phyloP scores from a whole-genome alignment of 30 jellyfish, hydroid and myxozoan species.

The Pseudorhiza aurosa region DNA sequence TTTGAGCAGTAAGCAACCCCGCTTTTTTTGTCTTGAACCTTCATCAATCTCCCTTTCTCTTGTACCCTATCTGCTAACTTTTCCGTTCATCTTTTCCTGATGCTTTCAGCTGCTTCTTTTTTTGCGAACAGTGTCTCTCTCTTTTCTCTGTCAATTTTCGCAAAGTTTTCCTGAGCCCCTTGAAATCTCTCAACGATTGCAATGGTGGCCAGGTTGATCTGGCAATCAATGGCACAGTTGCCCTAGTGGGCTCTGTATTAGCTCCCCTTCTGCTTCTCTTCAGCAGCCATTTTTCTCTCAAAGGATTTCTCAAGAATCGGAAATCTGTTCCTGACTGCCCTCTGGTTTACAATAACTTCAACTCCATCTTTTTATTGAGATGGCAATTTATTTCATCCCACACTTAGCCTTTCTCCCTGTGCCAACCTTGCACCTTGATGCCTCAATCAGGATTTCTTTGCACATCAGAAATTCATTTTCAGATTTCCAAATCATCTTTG shows the following conservation, averaged over 20 bases:
- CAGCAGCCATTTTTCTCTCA: background rate
- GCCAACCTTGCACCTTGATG: background rate
- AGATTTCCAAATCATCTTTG: conserved; percentile 2
- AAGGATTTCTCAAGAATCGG: background rate
- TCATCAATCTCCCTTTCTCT: background rate
- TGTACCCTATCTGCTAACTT: conserved; percentile 11
- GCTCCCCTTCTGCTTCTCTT: conserved; percentile 35
- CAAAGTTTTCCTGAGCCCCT: conserved; percentile 24
- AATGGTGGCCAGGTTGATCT: conserved; percentile 12
- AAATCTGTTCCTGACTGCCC: conserved; percentile 30
- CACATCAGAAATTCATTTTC: background rate
- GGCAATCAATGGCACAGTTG: too few relatives aligned
- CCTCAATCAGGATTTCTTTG: background rate
- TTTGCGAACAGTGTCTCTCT: background rate
- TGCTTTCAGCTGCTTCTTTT: conserved; percentile 29
- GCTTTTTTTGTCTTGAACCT: background rate
- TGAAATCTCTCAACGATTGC: background rate
- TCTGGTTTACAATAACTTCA: conserved; percentile 7
- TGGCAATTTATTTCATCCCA: conserved; percentile 4
- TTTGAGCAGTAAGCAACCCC: conserved; percentile 12
- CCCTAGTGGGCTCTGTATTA: conserved; percentile 7
- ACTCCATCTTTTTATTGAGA: conserved; percentile 12
- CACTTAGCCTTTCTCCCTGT: conserved; percentile 8
- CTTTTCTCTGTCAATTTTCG: background rate
- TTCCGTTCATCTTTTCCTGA: conserved; percentile 13